These are phyloP conservation scores for Distichodus sexfasciatus DNA, from an alignment of 2,797 vertebrate genomes.

Conservation along the genomic window DNA sequence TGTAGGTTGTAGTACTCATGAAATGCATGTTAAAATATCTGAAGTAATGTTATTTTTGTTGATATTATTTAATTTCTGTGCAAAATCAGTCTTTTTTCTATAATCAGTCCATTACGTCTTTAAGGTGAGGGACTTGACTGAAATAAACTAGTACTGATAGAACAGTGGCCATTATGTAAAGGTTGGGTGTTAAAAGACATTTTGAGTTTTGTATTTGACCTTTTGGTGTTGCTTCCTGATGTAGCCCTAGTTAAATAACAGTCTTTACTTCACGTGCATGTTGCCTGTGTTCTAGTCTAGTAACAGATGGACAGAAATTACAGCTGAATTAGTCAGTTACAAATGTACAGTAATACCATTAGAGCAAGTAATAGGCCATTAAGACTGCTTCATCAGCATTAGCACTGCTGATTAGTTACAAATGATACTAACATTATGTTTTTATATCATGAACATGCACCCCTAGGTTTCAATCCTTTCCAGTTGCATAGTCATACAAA, in stretches of 20 bases:
- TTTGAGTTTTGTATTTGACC: neutral
- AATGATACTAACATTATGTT: slow-evolving; percentile 16
- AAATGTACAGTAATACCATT: neutral
- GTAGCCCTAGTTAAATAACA: slow-evolving; percentile 7
- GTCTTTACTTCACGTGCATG: neutral
- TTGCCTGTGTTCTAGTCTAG: neutral
- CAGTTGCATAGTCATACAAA: slow-evolving; percentile 56
- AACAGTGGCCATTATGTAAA: neutral
- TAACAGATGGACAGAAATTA: neutral
- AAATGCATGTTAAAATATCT: neutral
- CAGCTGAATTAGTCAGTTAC: slow-evolving; percentile 1
- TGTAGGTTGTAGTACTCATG: neutral
- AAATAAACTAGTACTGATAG: no score
- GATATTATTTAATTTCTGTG: neutral
- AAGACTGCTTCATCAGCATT: slow-evolving; percentile 9
- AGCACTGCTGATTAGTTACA: slow-evolving; percentile 23
- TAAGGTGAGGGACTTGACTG: no score
- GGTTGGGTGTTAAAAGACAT: neutral
- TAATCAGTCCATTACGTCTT: no score
- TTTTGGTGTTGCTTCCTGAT: neutral
- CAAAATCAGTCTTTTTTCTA: neutral
- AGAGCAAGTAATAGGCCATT: slow-evolving; percentile 5
- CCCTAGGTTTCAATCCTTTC: slow-evolving; percentile 28
- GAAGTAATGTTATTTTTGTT: neutral
- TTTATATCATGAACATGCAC: slow-evolving; percentile 39